phyloP scores from a whole-genome alignment of 2,888 invertebrate genomes.

The Endotricha flammealis region DNA sequence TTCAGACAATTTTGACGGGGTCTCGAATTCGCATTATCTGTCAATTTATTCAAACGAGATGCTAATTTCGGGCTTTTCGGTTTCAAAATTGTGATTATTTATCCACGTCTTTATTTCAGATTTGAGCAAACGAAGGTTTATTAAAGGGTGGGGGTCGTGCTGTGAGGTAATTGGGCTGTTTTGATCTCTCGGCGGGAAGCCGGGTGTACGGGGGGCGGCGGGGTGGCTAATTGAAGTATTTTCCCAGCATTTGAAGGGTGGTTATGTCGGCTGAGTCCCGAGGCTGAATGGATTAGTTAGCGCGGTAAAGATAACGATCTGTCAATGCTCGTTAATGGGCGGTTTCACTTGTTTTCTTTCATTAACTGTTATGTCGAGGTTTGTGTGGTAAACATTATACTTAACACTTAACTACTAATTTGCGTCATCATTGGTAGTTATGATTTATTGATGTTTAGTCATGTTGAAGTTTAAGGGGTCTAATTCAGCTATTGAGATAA shows the following conservation, averaged over 20 bases:
- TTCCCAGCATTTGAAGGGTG: slow-evolving; percentile 62
- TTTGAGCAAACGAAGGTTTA: slow-evolving; percentile 62
- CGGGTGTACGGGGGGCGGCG: slow-evolving; percentile 22
- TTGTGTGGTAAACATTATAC: slow-evolving; percentile 8
- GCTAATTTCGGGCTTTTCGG: slow-evolving; percentile 65
- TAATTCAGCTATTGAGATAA: too few relatives aligned
- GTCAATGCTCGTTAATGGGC: slow-evolving; percentile 39
- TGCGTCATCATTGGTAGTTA: slow-evolving; percentile 7
- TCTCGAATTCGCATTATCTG: slow-evolving; percentile 53
- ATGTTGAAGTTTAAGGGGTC: too few relatives aligned
- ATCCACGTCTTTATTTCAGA: slow-evolving; percentile 56
- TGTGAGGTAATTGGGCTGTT: slow-evolving; percentile 69
- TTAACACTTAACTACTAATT: too few relatives aligned
- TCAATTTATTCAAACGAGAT: slow-evolving; percentile 72
- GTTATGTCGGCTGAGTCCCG: slow-evolving; percentile 36
- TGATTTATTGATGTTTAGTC: slow-evolving; percentile 24
- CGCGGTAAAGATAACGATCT: slow-evolving; percentile 55
- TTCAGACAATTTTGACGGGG: slow-evolving; percentile 42
- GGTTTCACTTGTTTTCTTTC: slow-evolving; percentile 19
- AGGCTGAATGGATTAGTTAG: slow-evolving; percentile 68
- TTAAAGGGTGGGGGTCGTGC: slow-evolving; percentile 59
- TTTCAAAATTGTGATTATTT: slow-evolving; percentile 64
- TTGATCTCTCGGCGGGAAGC: slow-evolving; percentile 45
- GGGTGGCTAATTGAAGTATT: slow-evolving; percentile 64
- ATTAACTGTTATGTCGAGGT: slow-evolving; percentile 10